phyloP scores from a whole-genome alignment of 2,113 vertebrate species.

The Barnardius zonarius region DNA sequence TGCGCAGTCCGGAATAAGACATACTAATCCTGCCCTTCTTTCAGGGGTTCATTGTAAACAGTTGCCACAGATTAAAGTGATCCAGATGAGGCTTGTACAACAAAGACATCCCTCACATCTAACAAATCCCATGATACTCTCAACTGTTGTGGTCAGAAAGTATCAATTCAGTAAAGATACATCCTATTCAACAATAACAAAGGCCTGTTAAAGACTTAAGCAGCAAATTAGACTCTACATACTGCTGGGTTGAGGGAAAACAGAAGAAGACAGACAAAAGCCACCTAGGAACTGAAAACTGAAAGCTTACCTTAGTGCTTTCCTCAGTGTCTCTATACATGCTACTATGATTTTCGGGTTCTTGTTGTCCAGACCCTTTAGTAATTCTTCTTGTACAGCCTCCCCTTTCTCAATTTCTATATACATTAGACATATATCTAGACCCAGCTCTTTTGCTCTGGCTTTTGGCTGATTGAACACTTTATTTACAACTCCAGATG shows the following conservation, averaged over 20 bases:
- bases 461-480: constrained; percentile 99
- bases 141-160: neutral
- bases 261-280: neutral
- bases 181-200: neutral
- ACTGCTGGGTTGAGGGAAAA: neutral
- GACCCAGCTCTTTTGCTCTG: constrained; percentile 92
- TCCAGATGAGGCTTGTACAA: neutral
- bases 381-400: constrained; percentile 91
- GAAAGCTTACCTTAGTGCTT: constrained; percentile 85
- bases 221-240: neutral
- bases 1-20: neutral
- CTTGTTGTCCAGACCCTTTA: constrained; percentile 96
- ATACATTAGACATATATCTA: constrained; percentile 94
- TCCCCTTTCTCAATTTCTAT: constrained; percentile 95
- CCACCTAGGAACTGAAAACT: neutral
- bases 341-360: constrained; percentile 95
- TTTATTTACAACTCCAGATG: constrained; percentile 95
- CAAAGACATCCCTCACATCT: neutral
- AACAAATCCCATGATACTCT: neutral
- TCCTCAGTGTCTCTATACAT: constrained; percentile 90
- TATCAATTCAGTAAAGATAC: neutral
- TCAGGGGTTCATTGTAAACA: neutral
- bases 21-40: neutral
- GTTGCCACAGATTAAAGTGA: neutral
- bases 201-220: neutral